Evolutionary conservation across 2,113 vertebrate species (phyloP).

Genomic region (Opisthocomus hoazin): DNA sequence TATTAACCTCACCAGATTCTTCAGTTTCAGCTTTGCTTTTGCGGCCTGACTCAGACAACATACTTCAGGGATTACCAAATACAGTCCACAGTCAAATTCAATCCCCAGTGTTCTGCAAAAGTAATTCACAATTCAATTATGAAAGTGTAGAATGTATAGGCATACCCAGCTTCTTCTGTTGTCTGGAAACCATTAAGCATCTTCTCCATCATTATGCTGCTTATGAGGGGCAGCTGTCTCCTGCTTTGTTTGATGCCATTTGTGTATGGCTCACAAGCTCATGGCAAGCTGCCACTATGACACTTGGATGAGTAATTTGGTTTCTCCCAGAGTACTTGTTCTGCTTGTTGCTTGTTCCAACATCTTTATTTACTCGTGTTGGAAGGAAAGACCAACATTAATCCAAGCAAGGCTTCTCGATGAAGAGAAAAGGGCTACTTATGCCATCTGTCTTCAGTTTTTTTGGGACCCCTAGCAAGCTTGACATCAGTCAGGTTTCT

Average conservation of each 20-base stretch:
- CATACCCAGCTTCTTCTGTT: background rate
- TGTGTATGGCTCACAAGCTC: background rate
- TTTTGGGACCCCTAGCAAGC: background rate
- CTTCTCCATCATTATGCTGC: fast-evolving
- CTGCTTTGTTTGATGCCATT: background rate
- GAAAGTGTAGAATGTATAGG: background rate
- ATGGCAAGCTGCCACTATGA: background rate
- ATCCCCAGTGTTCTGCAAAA: background rate
- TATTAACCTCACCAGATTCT: background rate
- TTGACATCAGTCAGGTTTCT: background rate
- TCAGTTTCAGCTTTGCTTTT: background rate
- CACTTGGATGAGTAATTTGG: background rate
- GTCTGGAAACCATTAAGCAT: background rate
- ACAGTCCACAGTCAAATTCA: background rate
- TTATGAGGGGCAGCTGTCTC: background rate
- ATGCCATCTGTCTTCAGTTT: background rate
- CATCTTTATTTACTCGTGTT: conserved; percentile 3
- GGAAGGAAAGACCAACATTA: background rate
- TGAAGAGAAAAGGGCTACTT: background rate
- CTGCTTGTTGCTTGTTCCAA: background rate
- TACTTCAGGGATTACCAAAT: background rate
- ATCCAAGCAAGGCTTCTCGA: background rate
- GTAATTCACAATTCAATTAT: background rate
- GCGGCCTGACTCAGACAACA: background rate
- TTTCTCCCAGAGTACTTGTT: background rate